Evolutionary conservation across 2,113 vertebrate species (phyloP), one percentile per base, ranked within the genome.

Genomic region (Australoheros scitulus): DNA sequence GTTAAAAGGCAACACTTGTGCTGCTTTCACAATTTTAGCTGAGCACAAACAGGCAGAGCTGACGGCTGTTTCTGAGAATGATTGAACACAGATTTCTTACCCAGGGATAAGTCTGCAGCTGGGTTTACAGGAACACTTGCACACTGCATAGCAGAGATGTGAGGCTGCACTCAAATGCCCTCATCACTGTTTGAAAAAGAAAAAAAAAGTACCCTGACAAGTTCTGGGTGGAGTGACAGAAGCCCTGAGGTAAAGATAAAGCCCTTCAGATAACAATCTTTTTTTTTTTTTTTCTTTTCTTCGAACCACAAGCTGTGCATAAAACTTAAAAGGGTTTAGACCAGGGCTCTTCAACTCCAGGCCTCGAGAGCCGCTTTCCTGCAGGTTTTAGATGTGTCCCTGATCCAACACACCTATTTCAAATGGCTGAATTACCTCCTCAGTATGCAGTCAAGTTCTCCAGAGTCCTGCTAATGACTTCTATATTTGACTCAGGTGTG

Each of bases 171-270:
- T 24, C 26, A n/a, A 55, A 50, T 50, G 77, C 24, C 17, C 72
- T 74, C 76, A 26, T 34, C 6, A 2, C 22, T 36, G 3, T 24
- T 64, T 3, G 5, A 24, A 26, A 26, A 26, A 1, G 6, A 0
- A 11, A 76, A 79, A 85, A 82, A 85, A 87, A 90, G 75, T 61
- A 84, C 61, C 84, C 83, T 5, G 75, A 88, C 91, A 75, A 86
- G 92, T 92, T 92, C 68, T 81, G 77, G 72, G 81, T 41, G 77
- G 80, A 80, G 58, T 79, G 80, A 79, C 81, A 87, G 36, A 79
- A 81, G 38, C 56, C 78, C 81, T 55, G 86, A 94, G 84, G 87
- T 60, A 52, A 85, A 79, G 72, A 68, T 76, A 59, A 77, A 64
- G 50, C 78, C 60, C 65, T 82, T 85, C 22, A 52, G 61, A 87